Percentiles rank a stretch among this genome's conserved stretches.
These are phyloP conservation scores for Pelusios castaneus DNA, from an alignment of 2,113 vertebrate genomes.

Conservation along the genomic window DNA sequence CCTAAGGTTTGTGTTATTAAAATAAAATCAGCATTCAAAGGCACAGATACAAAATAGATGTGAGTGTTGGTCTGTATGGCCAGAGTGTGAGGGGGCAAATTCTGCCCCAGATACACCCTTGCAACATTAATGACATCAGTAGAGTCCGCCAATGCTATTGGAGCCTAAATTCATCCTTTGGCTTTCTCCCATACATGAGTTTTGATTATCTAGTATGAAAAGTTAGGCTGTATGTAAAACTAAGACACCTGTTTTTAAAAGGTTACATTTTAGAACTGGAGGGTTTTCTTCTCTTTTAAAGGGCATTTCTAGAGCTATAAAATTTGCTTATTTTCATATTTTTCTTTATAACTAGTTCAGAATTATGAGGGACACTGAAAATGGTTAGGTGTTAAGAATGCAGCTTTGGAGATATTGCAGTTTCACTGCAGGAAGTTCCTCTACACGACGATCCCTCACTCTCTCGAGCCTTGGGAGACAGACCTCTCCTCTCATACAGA, in stretches of 20 bases:
- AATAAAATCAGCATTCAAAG: conserved; percentile 47
- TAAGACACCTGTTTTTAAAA: not conserved
- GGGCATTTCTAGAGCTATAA: fast-evolving
- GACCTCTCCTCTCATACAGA: no score
- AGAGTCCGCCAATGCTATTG: not conserved
- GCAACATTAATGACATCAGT: not conserved
- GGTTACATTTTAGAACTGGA: not conserved
- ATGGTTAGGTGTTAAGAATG: not conserved
- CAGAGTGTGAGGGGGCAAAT: not conserved
- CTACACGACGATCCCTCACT: no score
- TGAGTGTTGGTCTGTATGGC: not conserved
- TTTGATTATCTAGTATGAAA: conserved; percentile 34
- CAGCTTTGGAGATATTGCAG: not conserved
- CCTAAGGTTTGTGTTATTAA: conserved; percentile 32
- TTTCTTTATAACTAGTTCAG: conserved; percentile 9
- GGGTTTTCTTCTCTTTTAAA: not conserved
- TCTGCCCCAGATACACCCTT: conserved; percentile 24
- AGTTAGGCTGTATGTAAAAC: conserved; percentile 10
- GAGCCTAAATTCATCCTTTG: not conserved
- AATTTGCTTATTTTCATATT: not conserved
- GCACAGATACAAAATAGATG: not conserved
- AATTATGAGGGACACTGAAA: conserved; percentile 5
- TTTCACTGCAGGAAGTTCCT: not conserved
- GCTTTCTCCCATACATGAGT: not conserved
- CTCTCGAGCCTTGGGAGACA: no score